Evolutionary conservation across 2,113 vertebrate genomes (phyloP), one percentile per base, ranked within the genome.

Genomic region (Ophiodon elongatus): DNA sequence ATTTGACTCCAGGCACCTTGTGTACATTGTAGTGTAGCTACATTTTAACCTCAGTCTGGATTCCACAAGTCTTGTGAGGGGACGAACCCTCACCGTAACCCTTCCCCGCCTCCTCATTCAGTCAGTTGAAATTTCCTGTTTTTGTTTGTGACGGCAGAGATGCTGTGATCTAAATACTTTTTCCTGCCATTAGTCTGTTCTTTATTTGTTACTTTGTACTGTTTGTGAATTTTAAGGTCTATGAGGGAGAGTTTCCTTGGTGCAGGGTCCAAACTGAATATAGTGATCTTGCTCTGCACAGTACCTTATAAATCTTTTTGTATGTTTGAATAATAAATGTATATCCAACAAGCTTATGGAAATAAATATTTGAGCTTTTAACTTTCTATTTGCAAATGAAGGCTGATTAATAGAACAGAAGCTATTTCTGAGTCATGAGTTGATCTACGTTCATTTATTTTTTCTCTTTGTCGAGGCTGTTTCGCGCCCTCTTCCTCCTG

Each of bases 251-350:
- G 35, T 88, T 80, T 86, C 45, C 62, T 35, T 63, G 67, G 67
- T 75, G 54, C 80, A 81, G 83, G 67, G 76, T 76, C 77, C 19
- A 62, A 37, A 73, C 27, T 71, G 41, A 72, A 76, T 52, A 89
- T 17, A 7, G 52, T 60, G 64, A 81, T 77, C 72, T 73, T 73
- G 75, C 87, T 79, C 67, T 59, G 85, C 88, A 74, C 5, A 31
- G 52, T 87, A 67, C 73, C 85, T 88, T 74, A 63, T 72, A 57
- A 63, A 67, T 73, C 78, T 45, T 90, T 87, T 90, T 88, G 90
- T 93, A 92, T 92, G 92, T 93, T 93, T 88, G 85, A 92, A 91
- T 64, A 91, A 91, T 92, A 92, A 92, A 91, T 93, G 83, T 90
- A 78, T 87, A 91, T 86, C 90, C 79, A 87, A 80, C 72, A 85